phyloP scores from a whole-genome alignment of 2,797 vertebrate species.

The Vultur gryphus region DNA sequence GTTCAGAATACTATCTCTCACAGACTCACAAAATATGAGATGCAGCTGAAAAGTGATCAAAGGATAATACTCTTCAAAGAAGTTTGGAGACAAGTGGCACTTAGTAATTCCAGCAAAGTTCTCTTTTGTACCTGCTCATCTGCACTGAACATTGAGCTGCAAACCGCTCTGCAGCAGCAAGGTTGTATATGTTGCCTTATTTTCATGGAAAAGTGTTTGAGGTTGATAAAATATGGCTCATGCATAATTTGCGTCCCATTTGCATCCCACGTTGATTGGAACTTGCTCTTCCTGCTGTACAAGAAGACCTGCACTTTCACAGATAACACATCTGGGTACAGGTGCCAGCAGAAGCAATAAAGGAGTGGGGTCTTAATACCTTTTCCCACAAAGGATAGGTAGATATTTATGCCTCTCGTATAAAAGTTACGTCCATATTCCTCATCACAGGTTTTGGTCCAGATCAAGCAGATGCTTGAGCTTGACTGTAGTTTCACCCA shows the following conservation, averaged over 20 bases:
- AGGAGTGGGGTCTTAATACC: not conserved
- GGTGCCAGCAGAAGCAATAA: not conserved
- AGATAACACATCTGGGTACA: not conserved
- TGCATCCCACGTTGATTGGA: not conserved
- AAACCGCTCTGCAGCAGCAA: slow-evolving; percentile 7
- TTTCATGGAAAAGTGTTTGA: slow-evolving; percentile 39
- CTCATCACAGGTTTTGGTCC: not conserved
- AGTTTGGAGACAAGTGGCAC: slow-evolving; percentile 21
- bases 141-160: not conserved
- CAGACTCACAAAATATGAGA: slow-evolving; percentile 54
- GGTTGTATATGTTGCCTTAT: slow-evolving; percentile 9
- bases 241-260: slow-evolving; percentile 21
- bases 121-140: not conserved
- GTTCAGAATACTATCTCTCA: slow-evolving; percentile 51
- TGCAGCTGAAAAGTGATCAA: slow-evolving; percentile 69
- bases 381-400: not conserved
- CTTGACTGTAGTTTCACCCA: not conserved
- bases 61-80: slow-evolving; percentile 51
- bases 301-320: not conserved
- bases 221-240: slow-evolving; percentile 28
- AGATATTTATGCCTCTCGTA: not conserved
- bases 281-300: not conserved
- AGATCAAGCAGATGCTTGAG: not conserved
- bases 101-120: slow-evolving; percentile 33
- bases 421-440: not conserved